Conservation (phyloP, 2,888 invertebrate genomes). For the Abrostola triplasia region DNA sequence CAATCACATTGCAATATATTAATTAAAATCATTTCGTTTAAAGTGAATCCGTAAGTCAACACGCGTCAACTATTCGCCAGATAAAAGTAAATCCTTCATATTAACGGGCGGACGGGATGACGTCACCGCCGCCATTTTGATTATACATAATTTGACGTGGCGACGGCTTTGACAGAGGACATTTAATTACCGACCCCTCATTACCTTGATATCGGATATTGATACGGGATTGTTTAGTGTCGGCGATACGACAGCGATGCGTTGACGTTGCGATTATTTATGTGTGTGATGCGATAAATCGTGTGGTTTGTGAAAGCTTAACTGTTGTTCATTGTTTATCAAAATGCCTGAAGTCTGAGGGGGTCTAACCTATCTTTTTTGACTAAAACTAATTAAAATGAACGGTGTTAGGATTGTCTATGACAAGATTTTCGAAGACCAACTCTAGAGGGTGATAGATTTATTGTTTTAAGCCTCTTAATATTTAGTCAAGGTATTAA, state of each 20-base stretch:
- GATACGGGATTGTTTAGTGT: constrained; percentile 67
- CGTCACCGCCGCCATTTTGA: constrained; percentile 80
- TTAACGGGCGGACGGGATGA: constrained; percentile 59
- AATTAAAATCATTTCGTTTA: constrained; percentile 39
- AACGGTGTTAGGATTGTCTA: too few relatives aligned
- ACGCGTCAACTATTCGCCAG: constrained; percentile 59
- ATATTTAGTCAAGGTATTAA: too few relatives aligned
- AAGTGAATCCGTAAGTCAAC: constrained; percentile 38
- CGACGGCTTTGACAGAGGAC: constrained; percentile 84
- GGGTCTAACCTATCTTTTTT: too few relatives aligned
- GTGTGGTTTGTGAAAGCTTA: too few relatives aligned
- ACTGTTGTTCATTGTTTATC: too few relatives aligned
- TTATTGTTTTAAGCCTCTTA: too few relatives aligned
- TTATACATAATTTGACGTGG: constrained; percentile 82
- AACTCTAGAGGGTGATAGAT: too few relatives aligned
- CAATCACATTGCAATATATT: constrained; percentile 8
- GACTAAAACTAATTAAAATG: too few relatives aligned
- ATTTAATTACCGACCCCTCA: constrained; percentile 87
- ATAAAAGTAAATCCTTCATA: constrained; percentile 70
- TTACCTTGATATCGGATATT: constrained; percentile 85
- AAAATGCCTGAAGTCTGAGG: too few relatives aligned
- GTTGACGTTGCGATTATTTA: constrained; percentile 44
- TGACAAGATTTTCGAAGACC: too few relatives aligned
- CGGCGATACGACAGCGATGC: constrained; percentile 52
- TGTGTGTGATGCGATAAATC: background rate